A percentile compares a stretch with the other conserved stretches of the same genome.
phyloP scores from a whole-genome alignment of 2,113 vertebrate genomes.

The Pionites leucogaster region DNA sequence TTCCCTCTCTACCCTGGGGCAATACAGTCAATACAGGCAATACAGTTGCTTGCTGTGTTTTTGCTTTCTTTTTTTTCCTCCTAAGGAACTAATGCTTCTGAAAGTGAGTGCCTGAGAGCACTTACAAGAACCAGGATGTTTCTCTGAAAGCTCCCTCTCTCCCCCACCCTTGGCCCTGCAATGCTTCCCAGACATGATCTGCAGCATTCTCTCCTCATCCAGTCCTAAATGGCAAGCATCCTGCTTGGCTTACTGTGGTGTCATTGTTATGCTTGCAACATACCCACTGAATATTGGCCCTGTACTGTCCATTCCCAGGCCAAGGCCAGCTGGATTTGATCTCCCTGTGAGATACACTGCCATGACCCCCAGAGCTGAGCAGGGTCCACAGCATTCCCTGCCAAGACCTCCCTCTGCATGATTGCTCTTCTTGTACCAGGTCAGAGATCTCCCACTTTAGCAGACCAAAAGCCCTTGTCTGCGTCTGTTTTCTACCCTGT shows the following conservation, averaged over 20 bases:
- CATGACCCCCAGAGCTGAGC: background rate
- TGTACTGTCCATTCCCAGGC: background rate
- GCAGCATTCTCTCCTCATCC: background rate
- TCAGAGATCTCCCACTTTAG: background rate
- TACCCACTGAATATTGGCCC: rapidly evolving
- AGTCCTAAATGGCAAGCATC: background rate
- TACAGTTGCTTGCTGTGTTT: background rate
- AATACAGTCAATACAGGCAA: background rate
- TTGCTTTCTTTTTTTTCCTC: background rate
- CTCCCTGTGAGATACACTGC: rapidly evolving
- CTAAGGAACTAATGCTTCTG: slow-evolving; percentile 9
- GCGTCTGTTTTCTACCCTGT: background rate
- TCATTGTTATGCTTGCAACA: background rate
- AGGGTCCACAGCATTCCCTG: background rate
- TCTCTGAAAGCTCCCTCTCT: slow-evolving; percentile 12
- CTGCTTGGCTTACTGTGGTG: background rate
- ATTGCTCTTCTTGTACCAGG: background rate
- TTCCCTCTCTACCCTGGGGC: slow-evolving; percentile 35
- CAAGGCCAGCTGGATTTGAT: background rate
- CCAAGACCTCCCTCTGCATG: background rate
- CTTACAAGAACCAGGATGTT: background rate
- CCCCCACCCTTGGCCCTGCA: background rate
- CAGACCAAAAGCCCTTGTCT: background rate
- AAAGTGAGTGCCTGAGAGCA: slow-evolving; percentile 9
- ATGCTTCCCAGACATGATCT: background rate